These are phyloP conservation scores for Stramonita haemastoma DNA, from an alignment of 2,888 invertebrate species.

Conservation along the genomic window DNA sequence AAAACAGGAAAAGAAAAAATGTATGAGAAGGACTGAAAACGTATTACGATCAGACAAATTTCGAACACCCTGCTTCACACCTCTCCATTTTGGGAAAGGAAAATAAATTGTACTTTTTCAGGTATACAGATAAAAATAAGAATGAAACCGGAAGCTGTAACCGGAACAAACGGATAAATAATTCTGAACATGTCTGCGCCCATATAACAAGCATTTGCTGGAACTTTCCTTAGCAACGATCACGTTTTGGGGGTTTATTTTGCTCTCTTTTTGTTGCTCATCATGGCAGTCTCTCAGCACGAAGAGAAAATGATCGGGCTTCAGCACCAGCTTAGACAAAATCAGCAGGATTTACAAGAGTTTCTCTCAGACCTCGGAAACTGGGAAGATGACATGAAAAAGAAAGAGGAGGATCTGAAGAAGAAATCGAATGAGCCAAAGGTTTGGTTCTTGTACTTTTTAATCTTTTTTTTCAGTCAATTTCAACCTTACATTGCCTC, in stretches of 20 bases:
- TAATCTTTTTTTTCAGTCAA: background rate
- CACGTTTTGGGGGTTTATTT: background rate
- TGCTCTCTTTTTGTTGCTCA: background rate
- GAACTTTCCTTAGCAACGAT: constrained; percentile 33
- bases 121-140: no score
- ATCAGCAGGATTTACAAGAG: constrained; percentile 84
- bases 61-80: no score
- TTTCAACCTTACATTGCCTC: background rate
- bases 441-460: background rate
- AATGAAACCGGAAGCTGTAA: no score
- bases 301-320: constrained; percentile 82
- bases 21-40: no score
- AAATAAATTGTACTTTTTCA: no score
- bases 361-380: constrained; percentile 85
- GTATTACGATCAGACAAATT: no score
- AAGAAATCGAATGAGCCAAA: constrained; percentile 45
- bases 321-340: constrained; percentile 86
- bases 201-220: constrained; percentile 16
- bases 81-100: no score
- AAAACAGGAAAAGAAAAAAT: background rate
- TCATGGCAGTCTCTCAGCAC: constrained; percentile 40
- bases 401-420: constrained; percentile 64
- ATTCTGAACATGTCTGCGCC: constrained; percentile 42
- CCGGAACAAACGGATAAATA: background rate
- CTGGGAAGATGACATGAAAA: constrained; percentile 74